Evolutionary conservation across 2,888 invertebrate species (phyloP), one percentile per base, ranked within the genome.

Genomic region (Cataglyphis altisquamis): DNA sequence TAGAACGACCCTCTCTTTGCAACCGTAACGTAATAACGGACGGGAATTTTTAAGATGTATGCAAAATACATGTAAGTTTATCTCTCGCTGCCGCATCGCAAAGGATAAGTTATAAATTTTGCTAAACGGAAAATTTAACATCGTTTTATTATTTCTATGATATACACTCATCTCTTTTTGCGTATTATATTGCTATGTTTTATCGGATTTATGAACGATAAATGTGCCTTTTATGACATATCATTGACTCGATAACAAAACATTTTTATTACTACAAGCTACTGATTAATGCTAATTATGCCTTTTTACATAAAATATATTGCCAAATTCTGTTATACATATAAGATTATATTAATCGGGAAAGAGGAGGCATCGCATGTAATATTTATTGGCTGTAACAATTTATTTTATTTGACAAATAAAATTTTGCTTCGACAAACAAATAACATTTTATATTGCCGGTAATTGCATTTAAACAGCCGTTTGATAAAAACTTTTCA

Each of bases 351-450:
- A 21, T 60, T 48, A 45, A 45, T 12, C n/a, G n/a, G n/a, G 1
- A 18, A 52, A 52, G n/a, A 0, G n/a, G 1, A 52, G 36, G 3
- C 18, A 25, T 72, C 10, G 18, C n/a, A 32, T 18, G 25, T 52
- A 36, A 63, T 21, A 48, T 21, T 60, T 3, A 55, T 80, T 55
- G 18, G 18, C 8, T 21, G 21, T 4, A 45, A 45, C 12, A 70
- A 72, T 60, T 60, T 72, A 80, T 78, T 80, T 25, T 12, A 36
- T 72, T 72, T 80, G 32, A 48, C 36, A 10, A 72, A 39, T 45
- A 80, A 80, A 80, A 72, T 36, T 68, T 68, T 36, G 68, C 77
- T 55, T 41, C 12, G 12, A 60, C 78, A 60, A 78, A 48, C 21
- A 41, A 68, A 68, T 41, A 68, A 45, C 60, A 60, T 78, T 70